phyloP scores from a whole-genome alignment of 2,797 vertebrate species.

The Strix occidentalis region DNA sequence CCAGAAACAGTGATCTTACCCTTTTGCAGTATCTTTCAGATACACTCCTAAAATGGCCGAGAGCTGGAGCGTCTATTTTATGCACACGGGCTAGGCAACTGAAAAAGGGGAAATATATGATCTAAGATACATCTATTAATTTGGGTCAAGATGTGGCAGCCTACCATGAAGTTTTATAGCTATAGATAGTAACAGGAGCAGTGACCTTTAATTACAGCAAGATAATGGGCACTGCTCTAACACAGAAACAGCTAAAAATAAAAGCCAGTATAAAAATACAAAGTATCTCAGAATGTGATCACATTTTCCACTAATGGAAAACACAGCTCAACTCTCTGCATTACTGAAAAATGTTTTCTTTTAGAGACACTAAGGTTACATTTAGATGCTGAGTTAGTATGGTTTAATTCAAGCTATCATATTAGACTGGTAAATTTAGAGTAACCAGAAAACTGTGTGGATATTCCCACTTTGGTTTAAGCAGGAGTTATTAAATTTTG shows the following conservation, averaged over 20 bases:
- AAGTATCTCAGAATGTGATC: slow-evolving; percentile 46
- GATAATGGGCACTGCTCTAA: slow-evolving; percentile 49
- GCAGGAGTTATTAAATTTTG: background rate
- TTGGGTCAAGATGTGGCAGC: slow-evolving; percentile 8
- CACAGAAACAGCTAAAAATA: slow-evolving; percentile 59
- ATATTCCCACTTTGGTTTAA: slow-evolving; percentile 6
- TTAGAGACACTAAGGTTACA: background rate
- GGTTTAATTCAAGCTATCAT: background rate
- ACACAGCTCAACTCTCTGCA: background rate
- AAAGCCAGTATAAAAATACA: slow-evolving; percentile 28
- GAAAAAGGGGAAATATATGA: background rate
- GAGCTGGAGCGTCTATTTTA: background rate
- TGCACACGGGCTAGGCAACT: background rate
- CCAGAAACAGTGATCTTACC: background rate
- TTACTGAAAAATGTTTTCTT: slow-evolving; percentile 21
- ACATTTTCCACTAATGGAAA: slow-evolving; percentile 67
- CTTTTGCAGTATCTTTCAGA: background rate
- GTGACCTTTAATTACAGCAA: slow-evolving; percentile 61
- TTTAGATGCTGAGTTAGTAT: background rate
- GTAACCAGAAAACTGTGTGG: background rate
- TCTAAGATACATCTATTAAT: slow-evolving; percentile 7
- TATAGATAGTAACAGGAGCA: slow-evolving; percentile 46
- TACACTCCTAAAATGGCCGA: background rate
- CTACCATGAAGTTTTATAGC: background rate
- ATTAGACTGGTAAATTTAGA: background rate